Percentiles rank a stretch among this genome's conserved stretches.
These are phyloP conservation scores for Aurelia sp. DNA, from an alignment of 30 jellyfish, hydroid and myxozoan genomes.

Conservation along the genomic window DNA sequence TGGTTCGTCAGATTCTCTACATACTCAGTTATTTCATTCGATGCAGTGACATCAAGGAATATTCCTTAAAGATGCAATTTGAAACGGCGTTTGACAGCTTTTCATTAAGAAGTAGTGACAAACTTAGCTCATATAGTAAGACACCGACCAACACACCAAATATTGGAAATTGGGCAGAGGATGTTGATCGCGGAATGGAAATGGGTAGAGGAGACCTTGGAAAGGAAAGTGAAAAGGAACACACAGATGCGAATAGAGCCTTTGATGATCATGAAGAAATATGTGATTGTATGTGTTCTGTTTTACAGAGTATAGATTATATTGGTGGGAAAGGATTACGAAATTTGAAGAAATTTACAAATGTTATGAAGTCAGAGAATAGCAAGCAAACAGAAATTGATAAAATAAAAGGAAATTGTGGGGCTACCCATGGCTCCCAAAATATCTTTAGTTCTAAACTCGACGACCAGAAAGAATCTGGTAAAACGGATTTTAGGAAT, in stretches of 20 bases:
- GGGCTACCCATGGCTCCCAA: too few species aligned
- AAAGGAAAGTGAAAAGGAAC: not conserved
- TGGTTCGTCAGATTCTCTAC: constrained; percentile 77
- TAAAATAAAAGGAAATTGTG: not conserved
- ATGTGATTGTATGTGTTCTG: constrained; percentile 57
- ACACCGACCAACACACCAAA: constrained; percentile 74
- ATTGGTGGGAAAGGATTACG: constrained; percentile 49
- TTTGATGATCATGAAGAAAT: constrained; percentile 50
- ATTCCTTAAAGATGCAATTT: constrained; percentile 27
- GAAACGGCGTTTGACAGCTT: constrained; percentile 38
- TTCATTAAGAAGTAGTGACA: constrained; percentile 34
- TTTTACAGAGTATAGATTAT: constrained; percentile 44
- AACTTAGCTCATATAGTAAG: constrained; percentile 46
- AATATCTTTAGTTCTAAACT: not conserved
- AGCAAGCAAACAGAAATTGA: not conserved
- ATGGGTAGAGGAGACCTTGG: not conserved
- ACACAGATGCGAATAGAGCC: not conserved
- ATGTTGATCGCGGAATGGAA: not conserved
- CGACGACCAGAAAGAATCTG: not conserved
- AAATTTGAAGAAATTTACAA: constrained; percentile 8
- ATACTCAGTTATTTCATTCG: constrained; percentile 87
- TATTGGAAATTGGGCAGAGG: constrained; percentile 40
- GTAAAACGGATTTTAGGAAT: not conserved
- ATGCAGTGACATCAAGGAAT: constrained; percentile 87
- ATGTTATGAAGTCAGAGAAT: constrained; percentile 10